Evolutionary conservation across 64 coral and sea anemone species (phyloP), one percentile per base, ranked within the genome.

Genomic region (Pachyseris speciosa): DNA sequence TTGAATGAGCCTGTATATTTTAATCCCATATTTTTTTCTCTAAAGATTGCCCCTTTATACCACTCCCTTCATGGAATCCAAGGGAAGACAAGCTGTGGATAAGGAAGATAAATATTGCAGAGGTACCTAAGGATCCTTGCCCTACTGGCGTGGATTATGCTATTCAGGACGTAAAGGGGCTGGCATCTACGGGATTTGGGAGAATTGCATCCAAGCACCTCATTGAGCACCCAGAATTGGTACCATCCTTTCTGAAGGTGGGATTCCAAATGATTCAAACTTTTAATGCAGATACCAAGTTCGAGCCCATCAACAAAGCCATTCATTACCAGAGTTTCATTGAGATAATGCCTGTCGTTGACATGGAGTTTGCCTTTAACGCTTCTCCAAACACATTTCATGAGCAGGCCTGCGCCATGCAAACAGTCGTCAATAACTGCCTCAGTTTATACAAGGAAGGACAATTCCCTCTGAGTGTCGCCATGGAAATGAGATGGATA

Each of bases 291-390:
- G 55, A 13, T 9, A 64, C 73, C 39, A 36, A n/a, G 10, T 60
- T 26, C 34, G 78, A 92, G 78, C 79, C 42, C 65, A 84, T 92
- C 61, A 92, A 69, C 36, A 84, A 59, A 74, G 89, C 89, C 53
- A 92, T 92, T 84, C 89, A 92, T 30, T 92, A 92, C 49, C 78
- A 84, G 37, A 84, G 49, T 39, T 92, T 84, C 53, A 92, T 92
- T 61, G 79, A 92, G 52, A 19, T 84, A 1, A 49, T 92, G 3
- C 89, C 89, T 20, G 89, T 84, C 42, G 60, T 75, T 16, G 89
- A 92, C 67, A 92, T 92, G 89, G 89, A 92, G 48, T 92, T 92
- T 84, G 89, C 89, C 45, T 92, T 92, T 30, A 92, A 92, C 34
- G 87, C 73, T 4, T 9, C 17, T 32, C 36, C 49, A 11, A 69